Conservation (phyloP, 2,797 vertebrate genomes). For the Chiroxiphia lanceolata region DNA sequence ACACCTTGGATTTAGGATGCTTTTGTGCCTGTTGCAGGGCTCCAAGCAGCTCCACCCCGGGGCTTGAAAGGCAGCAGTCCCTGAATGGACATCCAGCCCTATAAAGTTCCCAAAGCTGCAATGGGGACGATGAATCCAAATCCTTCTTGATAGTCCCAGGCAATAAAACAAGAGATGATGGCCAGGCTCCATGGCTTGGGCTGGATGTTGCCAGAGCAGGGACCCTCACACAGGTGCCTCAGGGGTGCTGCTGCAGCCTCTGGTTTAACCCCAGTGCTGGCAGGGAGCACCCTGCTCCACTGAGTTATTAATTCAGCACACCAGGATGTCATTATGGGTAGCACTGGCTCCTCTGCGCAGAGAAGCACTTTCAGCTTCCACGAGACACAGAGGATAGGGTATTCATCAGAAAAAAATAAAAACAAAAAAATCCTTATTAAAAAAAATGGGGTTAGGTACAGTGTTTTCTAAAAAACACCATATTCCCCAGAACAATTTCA, state of each 20-base stretch:
- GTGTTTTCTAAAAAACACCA: not conserved
- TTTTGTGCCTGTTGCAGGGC: not conserved
- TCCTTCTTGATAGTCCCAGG: not conserved
- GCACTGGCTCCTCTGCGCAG: fast-evolving
- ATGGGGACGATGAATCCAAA: not conserved
- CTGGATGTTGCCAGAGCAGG: not conserved
- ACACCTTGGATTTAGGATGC: not conserved
- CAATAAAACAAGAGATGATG: not conserved
- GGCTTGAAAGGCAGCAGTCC: not conserved
- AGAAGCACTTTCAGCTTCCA: not conserved
- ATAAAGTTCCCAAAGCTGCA: not conserved
- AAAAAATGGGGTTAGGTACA: not conserved
- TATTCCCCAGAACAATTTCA: not conserved
- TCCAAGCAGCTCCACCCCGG: not conserved
- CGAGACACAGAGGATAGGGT: not conserved
- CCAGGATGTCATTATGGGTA: fast-evolving
- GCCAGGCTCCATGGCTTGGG: fast-evolving
- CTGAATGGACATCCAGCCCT: not conserved
- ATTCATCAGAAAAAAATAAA: not conserved
- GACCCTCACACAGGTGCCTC: too few relatives aligned
- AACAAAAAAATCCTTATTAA: not conserved
- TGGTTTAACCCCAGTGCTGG: not conserved
- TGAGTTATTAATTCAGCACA: not conserved
- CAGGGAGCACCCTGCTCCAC: not conserved
- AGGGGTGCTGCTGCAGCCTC: not conserved